Conservation (phyloP, 2,113 vertebrate genomes). For the Oenanthe oenanthe region DNA sequence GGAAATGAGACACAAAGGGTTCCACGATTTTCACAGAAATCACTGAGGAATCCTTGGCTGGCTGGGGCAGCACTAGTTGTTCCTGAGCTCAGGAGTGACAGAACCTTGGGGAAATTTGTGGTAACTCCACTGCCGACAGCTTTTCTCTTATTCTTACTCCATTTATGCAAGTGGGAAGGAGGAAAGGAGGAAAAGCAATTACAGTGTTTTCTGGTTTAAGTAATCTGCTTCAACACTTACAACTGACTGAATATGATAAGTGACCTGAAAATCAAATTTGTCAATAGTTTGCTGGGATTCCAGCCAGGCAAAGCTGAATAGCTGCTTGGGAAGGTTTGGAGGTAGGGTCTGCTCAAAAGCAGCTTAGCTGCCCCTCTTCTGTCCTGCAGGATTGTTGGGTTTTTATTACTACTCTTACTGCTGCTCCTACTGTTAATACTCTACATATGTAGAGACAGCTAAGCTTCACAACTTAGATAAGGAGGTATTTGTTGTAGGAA, state of each 20-base stretch:
- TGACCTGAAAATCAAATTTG: not conserved
- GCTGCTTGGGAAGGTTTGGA: not conserved
- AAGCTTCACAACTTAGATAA: not conserved
- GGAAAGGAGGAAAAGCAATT: not conserved
- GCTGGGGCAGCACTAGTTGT: not conserved
- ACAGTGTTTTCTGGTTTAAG: not conserved
- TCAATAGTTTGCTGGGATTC: not conserved
- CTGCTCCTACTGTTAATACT: not conserved
- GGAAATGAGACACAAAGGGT: not conserved
- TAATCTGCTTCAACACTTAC: not conserved
- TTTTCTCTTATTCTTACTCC: not conserved
- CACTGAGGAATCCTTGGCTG: not conserved
- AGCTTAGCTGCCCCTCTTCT: not conserved
- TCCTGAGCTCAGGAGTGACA: not conserved
- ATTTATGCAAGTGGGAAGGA: not conserved
- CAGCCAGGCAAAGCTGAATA: fast-evolving
- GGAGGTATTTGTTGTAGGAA: not conserved
- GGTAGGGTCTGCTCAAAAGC: not conserved
- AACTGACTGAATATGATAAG: not conserved
- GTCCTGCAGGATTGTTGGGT: not conserved
- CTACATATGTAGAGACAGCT: not conserved
- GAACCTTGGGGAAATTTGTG: not conserved
- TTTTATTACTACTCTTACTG: not conserved
- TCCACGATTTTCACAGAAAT: fast-evolving
- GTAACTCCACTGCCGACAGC: not conserved